Evolutionary conservation across 1,140 invertebrate genomes (phyloP).

Genomic region (Apis florea): DNA sequence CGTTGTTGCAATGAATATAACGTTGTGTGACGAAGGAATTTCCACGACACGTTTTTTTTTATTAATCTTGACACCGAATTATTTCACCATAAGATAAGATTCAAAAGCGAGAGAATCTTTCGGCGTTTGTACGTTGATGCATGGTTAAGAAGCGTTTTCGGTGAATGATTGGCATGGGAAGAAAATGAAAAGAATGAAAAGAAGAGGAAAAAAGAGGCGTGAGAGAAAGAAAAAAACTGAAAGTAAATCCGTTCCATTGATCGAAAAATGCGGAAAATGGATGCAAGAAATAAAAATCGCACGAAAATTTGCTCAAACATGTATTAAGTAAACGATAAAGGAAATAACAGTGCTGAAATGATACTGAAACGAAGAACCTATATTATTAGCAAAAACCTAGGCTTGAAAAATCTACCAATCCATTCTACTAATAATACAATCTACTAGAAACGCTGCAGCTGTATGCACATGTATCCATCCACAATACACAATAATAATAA

Average conservation of each 20-base stretch:
- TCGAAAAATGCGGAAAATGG: neutral
- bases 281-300: constrained; percentile 2
- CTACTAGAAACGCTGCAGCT: neutral
- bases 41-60: neutral
- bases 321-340: neutral
- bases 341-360: neutral
- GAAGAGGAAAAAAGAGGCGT: neutral
- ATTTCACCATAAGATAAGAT: constrained; percentile 29
- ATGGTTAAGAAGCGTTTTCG: neutral
- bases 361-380: constrained; percentile 3
- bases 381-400: neutral
- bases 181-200: constrained; percentile 24
- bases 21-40: too few species aligned
- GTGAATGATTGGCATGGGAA: constrained; percentile 55
- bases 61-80: constrained; percentile 27
- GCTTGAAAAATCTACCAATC: neutral
- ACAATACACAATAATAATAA: too few species aligned
- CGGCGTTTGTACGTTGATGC: neutral
- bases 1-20: too few species aligned
- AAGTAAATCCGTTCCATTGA: neutral
- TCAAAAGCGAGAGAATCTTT: neutral
- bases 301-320: neutral
- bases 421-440: neutral
- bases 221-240: neutral
- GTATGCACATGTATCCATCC: neutral